phyloP scores from a whole-genome alignment of 2,888 invertebrate genomes.

The Esperia sulphurella region DNA sequence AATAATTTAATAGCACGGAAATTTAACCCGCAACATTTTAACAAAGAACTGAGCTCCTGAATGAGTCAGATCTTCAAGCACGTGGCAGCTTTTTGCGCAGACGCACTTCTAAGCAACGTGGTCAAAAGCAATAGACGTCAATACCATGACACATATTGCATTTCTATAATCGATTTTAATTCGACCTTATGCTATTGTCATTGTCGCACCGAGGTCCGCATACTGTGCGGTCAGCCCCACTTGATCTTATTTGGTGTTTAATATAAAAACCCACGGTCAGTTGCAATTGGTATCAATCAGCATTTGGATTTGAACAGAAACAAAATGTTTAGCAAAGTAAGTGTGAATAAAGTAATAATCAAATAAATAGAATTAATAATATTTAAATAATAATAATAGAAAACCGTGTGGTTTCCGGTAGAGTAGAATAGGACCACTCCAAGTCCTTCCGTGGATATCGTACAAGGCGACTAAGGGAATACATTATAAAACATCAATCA shows the following conservation, averaged over 20 bases:
- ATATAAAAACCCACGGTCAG: slow-evolving; percentile 62
- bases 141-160: slow-evolving; percentile 66
- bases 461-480: no score
- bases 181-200: slow-evolving; percentile 57
- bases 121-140: slow-evolving; percentile 34
- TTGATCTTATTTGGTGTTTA: slow-evolving; percentile 50
- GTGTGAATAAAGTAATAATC: slow-evolving; percentile 18
- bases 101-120: slow-evolving; percentile 22
- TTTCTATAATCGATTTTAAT: slow-evolving; percentile 47
- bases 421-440: no score
- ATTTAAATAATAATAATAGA: no score
- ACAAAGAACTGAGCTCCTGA: no score
- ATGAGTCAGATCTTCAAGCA: no score
- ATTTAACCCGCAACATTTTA: no score
- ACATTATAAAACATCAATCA: no score
- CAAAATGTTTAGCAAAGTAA: slow-evolving; percentile 70
- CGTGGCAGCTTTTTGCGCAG: slow-evolving; percentile 8
- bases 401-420: no score
- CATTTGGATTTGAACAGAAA: slow-evolving; percentile 36
- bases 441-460: no score
- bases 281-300: slow-evolving; percentile 55
- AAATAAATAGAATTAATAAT: background rate
- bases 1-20: no score
- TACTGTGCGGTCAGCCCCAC: slow-evolving; percentile 53
- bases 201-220: slow-evolving; percentile 50